A percentile compares a stretch with the other conserved stretches of the same genome.
phyloP scores from a whole-genome alignment of 2,888 invertebrate genomes.

The Thymelicus acteon region DNA sequence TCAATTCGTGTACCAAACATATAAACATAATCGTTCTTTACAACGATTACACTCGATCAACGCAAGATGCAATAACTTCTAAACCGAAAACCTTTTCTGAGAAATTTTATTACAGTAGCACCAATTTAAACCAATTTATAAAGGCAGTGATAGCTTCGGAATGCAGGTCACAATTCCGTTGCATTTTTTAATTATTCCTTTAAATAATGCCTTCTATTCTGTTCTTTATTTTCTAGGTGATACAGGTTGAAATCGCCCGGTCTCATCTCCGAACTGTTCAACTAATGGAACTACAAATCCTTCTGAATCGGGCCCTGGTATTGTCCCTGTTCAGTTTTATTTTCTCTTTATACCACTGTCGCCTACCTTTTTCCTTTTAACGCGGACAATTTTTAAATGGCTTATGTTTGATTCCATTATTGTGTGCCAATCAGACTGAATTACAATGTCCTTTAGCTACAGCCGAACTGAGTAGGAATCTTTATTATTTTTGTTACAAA shows the following conservation, averaged over 20 bases:
- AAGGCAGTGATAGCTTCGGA: slow-evolving; percentile 59
- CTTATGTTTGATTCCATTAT: slow-evolving; percentile 84
- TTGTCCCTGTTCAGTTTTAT: slow-evolving; percentile 75
- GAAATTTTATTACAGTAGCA: slow-evolving; percentile 41
- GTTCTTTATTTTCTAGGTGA: slow-evolving; percentile 17
- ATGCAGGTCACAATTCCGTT: slow-evolving; percentile 64
- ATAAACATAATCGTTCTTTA: slow-evolving; percentile 19
- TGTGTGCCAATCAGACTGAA: slow-evolving; percentile 84
- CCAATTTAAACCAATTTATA: slow-evolving; percentile 44
- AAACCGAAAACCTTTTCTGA: slow-evolving; percentile 34
- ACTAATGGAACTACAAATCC: slow-evolving; percentile 83
- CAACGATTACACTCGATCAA: slow-evolving; percentile 30
- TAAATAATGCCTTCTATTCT: slow-evolving; percentile 22
- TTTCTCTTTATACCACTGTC: slow-evolving; percentile 74
- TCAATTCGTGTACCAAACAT: neutral
- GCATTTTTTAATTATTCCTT: slow-evolving; percentile 65
- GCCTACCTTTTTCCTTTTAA: slow-evolving; percentile 77
- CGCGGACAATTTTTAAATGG: slow-evolving; percentile 83
- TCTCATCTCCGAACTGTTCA: slow-evolving; percentile 39
- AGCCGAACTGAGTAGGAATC: slow-evolving; percentile 76
- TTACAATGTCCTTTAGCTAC: slow-evolving; percentile 82
- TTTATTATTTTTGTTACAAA: slow-evolving; percentile 77
- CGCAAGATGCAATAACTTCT: slow-evolving; percentile 30
- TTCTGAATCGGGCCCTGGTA: slow-evolving; percentile 72
- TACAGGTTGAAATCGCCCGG: slow-evolving; percentile 28